Base-by-base conservation (phyloP, 2,113 vertebrate species). In the Cebus imitator region DNA sequence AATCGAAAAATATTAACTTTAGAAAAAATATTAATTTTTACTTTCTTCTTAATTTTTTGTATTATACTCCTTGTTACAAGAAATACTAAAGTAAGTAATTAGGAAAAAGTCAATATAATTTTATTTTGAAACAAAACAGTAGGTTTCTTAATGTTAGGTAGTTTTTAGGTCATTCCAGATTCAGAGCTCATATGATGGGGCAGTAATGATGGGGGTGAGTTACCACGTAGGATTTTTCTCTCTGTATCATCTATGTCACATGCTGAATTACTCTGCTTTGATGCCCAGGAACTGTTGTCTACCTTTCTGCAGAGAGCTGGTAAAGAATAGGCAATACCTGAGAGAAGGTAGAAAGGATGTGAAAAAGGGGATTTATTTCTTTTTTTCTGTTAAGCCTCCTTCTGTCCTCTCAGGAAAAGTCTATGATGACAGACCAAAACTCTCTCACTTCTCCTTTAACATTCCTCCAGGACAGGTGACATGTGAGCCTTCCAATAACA, bases 401-500 rank as follows among this genome's bases (percentile, higher is more conserved):
- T 43, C 3, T 25, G 30, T 48, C 5, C 16, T 50, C 70, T 48
- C 48, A 87, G 50, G 14, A 87, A 86, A 72, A 35, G 13, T 0
- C 5, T 55, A 11, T 1, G 5, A 81, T 68, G 76, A 45, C 4
- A 81, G 52, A 21, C 17, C 30, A 37, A 8, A 10, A 35, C 14
- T 18, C 8, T 61, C 30, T 8, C 3, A 30, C 11, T 14, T 64
- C 12, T 30, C 20, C 7, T 25, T 83, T 27, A 13, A 90, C 97
- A 58, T 91, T 45, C 68, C 64, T 97, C 16, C 90, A 99, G 99
- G 99, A 91, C 99, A 99, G 97, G 96, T 99, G 50, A 98, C 20
- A n/a, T 99, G 99, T 80, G 99, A 99, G 81, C 97, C 98, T 78
- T 99, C 99, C 52, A 99, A 99, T 96, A 99, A 99, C 96, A 99